A percentile compares a stretch with the other conserved stretches of the same genome.
These are phyloP conservation scores for Protobothrops flavoviridis DNA, from an alignment of 2,113 vertebrate genomes.

Conservation along the genomic window DNA sequence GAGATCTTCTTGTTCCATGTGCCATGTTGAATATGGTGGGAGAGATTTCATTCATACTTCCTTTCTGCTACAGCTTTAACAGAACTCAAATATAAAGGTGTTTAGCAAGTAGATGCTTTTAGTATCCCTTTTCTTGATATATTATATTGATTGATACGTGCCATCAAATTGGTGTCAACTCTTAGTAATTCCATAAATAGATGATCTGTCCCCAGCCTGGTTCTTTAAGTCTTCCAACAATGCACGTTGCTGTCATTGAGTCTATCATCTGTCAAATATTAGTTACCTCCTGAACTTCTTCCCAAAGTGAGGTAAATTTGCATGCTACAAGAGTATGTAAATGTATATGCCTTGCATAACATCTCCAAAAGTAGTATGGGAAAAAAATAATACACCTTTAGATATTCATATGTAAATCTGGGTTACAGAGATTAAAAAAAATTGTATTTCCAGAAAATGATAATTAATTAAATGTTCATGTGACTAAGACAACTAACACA, in stretches of 20 bases:
- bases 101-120: background rate
- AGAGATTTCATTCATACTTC: background rate
- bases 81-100: background rate
- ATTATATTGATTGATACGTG: background rate
- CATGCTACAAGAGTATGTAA: background rate
- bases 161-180: background rate
- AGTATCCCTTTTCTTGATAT: background rate
- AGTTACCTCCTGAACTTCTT: background rate
- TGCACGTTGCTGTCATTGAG: background rate
- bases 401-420: background rate
- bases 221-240: background rate
- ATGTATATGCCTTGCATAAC: background rate
- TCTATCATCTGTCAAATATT: background rate
- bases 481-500: background rate
- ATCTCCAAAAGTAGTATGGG: background rate
- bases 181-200: background rate
- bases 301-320: background rate
- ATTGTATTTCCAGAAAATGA: background rate
- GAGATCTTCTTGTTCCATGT: background rate
- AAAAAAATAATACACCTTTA: background rate
- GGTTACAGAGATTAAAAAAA: background rate
- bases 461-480: background rate
- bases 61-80: background rate
- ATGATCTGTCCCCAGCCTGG: background rate
- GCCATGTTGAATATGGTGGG: background rate